A percentile compares a stretch with the other conserved stretches of the same genome.
Evolutionary conservation across 2,797 vertebrate species (phyloP).

Genomic region (Hippoglossus hippoglossus): DNA sequence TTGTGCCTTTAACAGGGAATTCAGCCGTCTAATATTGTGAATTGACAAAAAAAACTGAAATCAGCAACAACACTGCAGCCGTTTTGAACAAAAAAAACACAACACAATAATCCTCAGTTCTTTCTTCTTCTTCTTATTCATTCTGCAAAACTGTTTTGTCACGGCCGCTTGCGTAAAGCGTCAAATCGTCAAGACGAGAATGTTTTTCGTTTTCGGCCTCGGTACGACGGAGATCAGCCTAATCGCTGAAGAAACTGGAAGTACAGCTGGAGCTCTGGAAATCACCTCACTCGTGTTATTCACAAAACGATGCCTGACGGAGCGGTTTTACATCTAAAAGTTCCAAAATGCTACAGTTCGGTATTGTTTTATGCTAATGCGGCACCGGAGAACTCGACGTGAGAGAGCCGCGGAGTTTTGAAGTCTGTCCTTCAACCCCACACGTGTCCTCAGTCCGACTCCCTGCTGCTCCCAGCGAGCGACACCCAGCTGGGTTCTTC

Average conservation of each 20-base stretch:
- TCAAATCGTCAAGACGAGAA: background rate
- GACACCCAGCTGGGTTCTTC: background rate
- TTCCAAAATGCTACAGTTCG: constrained; percentile 54
- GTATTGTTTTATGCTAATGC: constrained; percentile 26
- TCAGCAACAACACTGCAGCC: background rate
- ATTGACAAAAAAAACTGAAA: constrained; percentile 7
- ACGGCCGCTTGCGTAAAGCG: no score
- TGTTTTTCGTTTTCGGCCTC: constrained; percentile 17
- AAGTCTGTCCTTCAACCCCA: constrained; percentile 30
- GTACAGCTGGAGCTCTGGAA: constrained; percentile 31
- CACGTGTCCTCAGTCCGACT: constrained; percentile 36
- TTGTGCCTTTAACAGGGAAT: constrained; percentile 20
- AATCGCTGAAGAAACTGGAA: constrained; percentile 38
- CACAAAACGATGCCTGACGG: constrained; percentile 49
- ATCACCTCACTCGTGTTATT: constrained; percentile 17
- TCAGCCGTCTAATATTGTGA: background rate
- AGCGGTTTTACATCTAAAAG: constrained; percentile 28
- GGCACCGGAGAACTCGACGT: constrained; percentile 34
- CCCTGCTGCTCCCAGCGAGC: background rate
- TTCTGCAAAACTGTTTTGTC: no score
- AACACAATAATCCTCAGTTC: background rate
- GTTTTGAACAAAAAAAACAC: background rate
- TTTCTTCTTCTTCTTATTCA: no score
- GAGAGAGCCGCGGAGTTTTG: constrained; percentile 31
- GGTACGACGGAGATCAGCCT: background rate